These are phyloP conservation scores for Barbus barbus DNA, from an alignment of 2,113 vertebrate genomes.

Conservation along the genomic window DNA sequence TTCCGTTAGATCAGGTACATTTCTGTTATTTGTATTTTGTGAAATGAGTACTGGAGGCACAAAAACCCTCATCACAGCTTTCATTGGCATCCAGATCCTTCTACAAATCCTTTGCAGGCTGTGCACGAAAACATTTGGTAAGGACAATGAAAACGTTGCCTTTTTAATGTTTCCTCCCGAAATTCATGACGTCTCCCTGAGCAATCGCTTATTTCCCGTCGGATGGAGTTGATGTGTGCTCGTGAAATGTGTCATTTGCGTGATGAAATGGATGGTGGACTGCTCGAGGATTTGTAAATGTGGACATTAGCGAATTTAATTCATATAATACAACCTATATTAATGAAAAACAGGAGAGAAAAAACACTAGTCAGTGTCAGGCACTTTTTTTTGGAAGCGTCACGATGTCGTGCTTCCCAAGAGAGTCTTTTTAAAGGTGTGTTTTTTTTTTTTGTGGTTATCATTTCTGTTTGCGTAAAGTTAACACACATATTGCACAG, in stretches of 20 bases:
- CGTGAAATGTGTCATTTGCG: background rate
- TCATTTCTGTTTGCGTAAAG: background rate
- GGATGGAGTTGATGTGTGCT: background rate
- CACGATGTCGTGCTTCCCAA: background rate
- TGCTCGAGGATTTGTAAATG: background rate
- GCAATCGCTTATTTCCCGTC: constrained; percentile 1
- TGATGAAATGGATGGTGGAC: background rate
- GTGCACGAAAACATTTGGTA: constrained; percentile 12
- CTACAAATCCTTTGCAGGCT: constrained; percentile 6
- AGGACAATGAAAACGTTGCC: constrained; percentile 1
- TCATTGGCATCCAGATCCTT: constrained; percentile 26
- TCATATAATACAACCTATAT: background rate
- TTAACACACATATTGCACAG: background rate
- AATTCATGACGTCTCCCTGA: background rate
- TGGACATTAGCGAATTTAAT: background rate
- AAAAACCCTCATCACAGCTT: constrained; percentile 18
- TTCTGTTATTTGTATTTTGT: background rate
- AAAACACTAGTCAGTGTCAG: background rate
- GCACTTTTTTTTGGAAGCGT: background rate
- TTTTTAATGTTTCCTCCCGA: background rate
- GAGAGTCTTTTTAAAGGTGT: background rate
- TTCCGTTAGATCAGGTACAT: constrained; percentile 75
- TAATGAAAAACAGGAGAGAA: background rate
- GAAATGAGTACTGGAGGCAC: constrained; percentile 14
- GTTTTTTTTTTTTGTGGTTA: background rate